phyloP scores from a whole-genome alignment of 1,140 invertebrate species.

The Drosophila rhopaloa region DNA sequence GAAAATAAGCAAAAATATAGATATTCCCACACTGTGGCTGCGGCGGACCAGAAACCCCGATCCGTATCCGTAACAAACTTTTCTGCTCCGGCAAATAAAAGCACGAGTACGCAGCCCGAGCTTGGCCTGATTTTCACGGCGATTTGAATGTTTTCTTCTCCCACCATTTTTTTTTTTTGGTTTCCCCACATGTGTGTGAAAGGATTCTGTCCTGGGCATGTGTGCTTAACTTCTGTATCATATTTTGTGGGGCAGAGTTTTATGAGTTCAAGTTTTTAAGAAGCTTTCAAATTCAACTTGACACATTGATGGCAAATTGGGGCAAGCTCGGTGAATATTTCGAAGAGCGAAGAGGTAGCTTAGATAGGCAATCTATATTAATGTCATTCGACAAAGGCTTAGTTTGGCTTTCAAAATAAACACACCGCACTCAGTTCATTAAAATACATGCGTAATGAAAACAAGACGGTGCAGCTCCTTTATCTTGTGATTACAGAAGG shows the following conservation, averaged over 20 bases:
- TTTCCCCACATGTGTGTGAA: background rate
- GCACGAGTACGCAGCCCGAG: constrained; percentile 19
- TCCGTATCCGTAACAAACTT: constrained; percentile 27
- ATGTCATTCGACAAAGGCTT: constrained; percentile 24
- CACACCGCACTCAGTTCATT: constrained; percentile 43
- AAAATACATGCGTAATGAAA: constrained; percentile 47
- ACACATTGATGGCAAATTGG: constrained; percentile 48
- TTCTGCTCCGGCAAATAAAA: constrained; percentile 6
- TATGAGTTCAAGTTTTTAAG: constrained; percentile 58
- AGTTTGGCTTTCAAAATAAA: constrained; percentile 18
- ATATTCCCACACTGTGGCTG: constrained; percentile 34
- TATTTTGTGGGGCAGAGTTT: constrained; percentile 24
- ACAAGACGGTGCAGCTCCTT: constrained; percentile 30
- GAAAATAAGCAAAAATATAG: constrained; percentile 46
- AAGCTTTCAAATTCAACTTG: constrained; percentile 46
- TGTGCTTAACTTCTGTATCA: constrained; percentile 49
- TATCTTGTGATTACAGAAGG: constrained; percentile 41
- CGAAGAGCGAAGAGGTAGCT: background rate
- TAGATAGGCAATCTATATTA: constrained; percentile 39
- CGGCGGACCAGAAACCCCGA: constrained; percentile 50
- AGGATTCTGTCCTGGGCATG: constrained; percentile 16
- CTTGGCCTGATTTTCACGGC: constrained; percentile 51
- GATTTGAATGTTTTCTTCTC: constrained; percentile 23
- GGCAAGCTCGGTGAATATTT: constrained; percentile 18
- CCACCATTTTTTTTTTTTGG: constrained; percentile 6